Conservation (phyloP, 2,888 invertebrate genomes). For the Papilio protenor region DNA sequence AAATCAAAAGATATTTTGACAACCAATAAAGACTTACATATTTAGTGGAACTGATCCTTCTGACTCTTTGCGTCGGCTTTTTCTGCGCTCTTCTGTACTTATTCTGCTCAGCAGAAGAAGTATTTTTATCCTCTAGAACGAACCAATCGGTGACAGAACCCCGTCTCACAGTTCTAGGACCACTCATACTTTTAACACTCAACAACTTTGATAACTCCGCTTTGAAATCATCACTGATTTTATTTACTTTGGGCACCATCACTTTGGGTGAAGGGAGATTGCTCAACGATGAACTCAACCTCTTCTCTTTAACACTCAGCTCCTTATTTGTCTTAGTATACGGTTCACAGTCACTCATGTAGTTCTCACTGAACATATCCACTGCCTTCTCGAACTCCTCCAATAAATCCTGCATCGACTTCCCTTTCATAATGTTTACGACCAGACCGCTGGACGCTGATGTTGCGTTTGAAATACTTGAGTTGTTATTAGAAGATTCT, state of each 20-base stretch:
- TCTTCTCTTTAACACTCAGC: constrained; percentile 60
- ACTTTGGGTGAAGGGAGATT: constrained; percentile 73
- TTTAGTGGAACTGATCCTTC: constrained; percentile 80
- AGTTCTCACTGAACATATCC: constrained; percentile 77
- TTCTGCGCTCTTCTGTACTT: constrained; percentile 72
- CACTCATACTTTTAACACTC: constrained; percentile 58
- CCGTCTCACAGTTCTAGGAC: constrained; percentile 58
- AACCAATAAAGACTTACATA: constrained; percentile 68
- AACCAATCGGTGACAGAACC: constrained; percentile 81
- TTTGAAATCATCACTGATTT: constrained; percentile 75
- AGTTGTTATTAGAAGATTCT: constrained; percentile 65
- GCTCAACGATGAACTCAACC: constrained; percentile 73
- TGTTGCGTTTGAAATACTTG: constrained; percentile 68
- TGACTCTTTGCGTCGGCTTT: constrained; percentile 70
- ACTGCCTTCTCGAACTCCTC: constrained; percentile 75
- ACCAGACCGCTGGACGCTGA: constrained; percentile 69
- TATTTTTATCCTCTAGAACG: constrained; percentile 68
- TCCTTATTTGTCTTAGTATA: constrained; percentile 66
- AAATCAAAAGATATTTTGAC: not conserved
- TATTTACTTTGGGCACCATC: constrained; percentile 68
- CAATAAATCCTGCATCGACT: constrained; percentile 72
- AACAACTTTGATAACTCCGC: constrained; percentile 67
- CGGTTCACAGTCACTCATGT: constrained; percentile 76
- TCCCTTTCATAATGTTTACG: constrained; percentile 66
- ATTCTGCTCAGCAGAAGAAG: constrained; percentile 56